Evolutionary conservation across 2,888 invertebrate genomes (phyloP).

Genomic region (Hipparchia semele): DNA sequence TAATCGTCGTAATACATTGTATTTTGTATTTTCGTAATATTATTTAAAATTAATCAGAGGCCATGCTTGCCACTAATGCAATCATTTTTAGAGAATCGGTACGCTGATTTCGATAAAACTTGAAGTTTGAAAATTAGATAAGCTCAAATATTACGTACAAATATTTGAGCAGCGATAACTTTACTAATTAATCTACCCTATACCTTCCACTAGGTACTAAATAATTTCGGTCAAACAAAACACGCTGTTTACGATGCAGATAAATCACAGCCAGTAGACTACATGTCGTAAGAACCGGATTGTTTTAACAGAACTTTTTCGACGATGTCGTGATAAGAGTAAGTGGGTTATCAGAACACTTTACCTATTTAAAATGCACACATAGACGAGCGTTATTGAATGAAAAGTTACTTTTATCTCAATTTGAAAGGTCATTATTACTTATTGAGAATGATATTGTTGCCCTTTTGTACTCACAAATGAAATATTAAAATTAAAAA

Average conservation of each 20-base stretch:
- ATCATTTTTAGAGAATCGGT: no score
- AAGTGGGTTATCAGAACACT: constrained; percentile 70
- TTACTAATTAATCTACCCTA: no score
- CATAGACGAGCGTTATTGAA: constrained; percentile 46
- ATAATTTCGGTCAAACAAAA: not conserved
- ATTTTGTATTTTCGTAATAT: no score
- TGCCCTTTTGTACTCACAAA: not conserved
- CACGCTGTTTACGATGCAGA: constrained; percentile 28
- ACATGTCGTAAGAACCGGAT: constrained; percentile 52
- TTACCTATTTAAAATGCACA: constrained; percentile 63
- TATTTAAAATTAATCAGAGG: no score
- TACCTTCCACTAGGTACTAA: no score
- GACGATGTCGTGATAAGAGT: constrained; percentile 62
- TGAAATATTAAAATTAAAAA: not conserved
- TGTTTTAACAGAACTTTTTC: constrained; percentile 57
- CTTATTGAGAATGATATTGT: not conserved
- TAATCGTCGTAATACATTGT: no score
- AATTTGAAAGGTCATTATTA: not conserved
- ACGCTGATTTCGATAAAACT: no score
- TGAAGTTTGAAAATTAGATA: no score
- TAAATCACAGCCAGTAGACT: constrained; percentile 37
- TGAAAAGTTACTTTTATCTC: constrained; percentile 14
- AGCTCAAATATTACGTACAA: no score
- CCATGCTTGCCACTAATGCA: no score
- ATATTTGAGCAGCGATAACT: no score